Evolutionary conservation across 2,888 invertebrate species (phyloP), one percentile per base, ranked within the genome.

Genomic region (Temnothorax rugatulus): DNA sequence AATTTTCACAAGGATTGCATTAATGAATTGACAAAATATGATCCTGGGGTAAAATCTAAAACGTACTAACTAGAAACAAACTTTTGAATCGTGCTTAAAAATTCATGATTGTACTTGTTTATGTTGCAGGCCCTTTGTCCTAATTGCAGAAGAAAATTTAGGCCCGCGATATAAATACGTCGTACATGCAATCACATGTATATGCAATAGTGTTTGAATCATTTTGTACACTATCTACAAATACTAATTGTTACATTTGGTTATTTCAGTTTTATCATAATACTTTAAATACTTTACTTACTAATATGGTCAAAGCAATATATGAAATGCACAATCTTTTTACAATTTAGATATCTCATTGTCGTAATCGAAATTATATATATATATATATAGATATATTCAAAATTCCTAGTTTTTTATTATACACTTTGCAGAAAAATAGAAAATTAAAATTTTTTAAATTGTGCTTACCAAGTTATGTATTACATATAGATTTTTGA

Each of bases 91-190:
- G 2, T 18, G n/a, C 13, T 44, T 0, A 18, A 15, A 69, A 5
- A 34, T 29, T 79, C 11, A 59, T 25, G 34, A 18, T 34, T 47
- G 3, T 38, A 59, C 4, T 71, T 15, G 13, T 71, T 81, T 81
- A 47, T 50, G 59, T 81, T 81, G 18, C 73, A 81, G 79, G 79
- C 79, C n/a, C 7, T 34, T 61, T 81, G 79, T 9, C 79, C 79
- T 61, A 81, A 81, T 71, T 81, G 79, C 59, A 81, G 79, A 81
- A 61, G 59, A 59, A 21, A 47, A 13, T 59, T 79, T 44, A 44
- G 8, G 13, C 13, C 47, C 8, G 18, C 21, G 13, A 57, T 47
- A 25, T 81, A 81, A 61, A 50, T 50, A 69, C 7, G 4, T 59
- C 41, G n/a, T 5, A 41, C 3, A 18, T 15, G 2, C 41, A 29